Base-by-base conservation (phyloP, 2,888 invertebrate genomes). In the Sinotaia quadrata region DNA sequence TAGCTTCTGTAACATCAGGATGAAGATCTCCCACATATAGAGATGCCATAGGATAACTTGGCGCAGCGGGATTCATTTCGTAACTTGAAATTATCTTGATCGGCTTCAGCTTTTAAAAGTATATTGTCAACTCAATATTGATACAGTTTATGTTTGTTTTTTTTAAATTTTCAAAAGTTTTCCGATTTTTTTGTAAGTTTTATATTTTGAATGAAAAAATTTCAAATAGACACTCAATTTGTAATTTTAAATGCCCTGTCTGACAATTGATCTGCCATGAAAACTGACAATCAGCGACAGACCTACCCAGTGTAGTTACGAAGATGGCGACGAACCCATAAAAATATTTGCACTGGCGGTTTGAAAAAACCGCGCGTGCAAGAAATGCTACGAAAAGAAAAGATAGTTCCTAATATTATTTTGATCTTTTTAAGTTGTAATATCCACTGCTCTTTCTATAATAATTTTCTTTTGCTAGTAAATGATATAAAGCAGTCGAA, bases 1-100 rank as follows among this genome's bases (percentile, higher is more conserved):
- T 95, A 87, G 98, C 97, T 91, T 99, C 99, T 81, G 97, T 98
- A 79, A 99, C 97, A 90, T 98, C 98, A 75, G 94, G 93, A 90
- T 98, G 97, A 84, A 99, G 91, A 91, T 99, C 99, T 85, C 99
- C 99, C 88, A 99, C 99, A 91, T 99, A 99, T 86, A 99, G 91
- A 77, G 98, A 98, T 88, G 98, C 98, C 87, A 87, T 87, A 4
- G 87, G 87, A 67, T 87, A 87, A 67, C 80, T 84, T 2, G 65
- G 65, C 12, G 84, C 80, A 12, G 73, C 66, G 4, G 73, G 73
- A 59, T 73, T 70, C 73, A 73, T 73, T 8, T 24, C 47, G n/a
- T n/a, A 24, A 18, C 24, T n/a, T n/a, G n/a, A n/a, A n/a, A n/a
- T 61, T 70, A 27, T 24, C 15, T 29, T 41, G 12, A 1, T 47